Base-by-base conservation (phyloP, 2,888 invertebrate species). In the Euspilapteryx auroguttella region DNA sequence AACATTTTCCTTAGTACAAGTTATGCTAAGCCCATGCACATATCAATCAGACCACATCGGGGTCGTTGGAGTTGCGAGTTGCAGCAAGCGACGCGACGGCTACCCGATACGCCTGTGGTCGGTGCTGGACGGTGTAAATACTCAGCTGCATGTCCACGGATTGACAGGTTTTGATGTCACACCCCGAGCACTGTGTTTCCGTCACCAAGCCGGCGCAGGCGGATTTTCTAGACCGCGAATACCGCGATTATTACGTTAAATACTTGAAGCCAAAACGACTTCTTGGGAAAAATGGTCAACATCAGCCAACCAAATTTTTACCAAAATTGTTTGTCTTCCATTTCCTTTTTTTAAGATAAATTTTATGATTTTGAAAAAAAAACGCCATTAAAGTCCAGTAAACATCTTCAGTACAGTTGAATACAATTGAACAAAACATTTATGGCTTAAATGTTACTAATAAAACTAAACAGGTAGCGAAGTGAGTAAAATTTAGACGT, bases 181-280 rank as follows among this genome's bases (percentile, higher is more conserved):
- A 57, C 55, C 68, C 71, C 61, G 55, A 65, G 77, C 77, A 77
- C 77, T 61, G 76, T 76, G 76, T 76, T n/a, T 75, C 55, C 58
- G 64, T 57, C 75, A 73, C 73, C 42, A 37, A 59, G 63, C 61
- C 62, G 63, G 68, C 65, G 68, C 66, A 56, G 59, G 56, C 68
- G 65, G 49, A 49, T 43, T 45, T 24, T 14, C 13, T 12, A 6
- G 24, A 24, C 24, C 17, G n/a, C n/a, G n/a, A n/a, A n/a, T n/a
- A n/a, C n/a, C n/a, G n/a, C n/a, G n/a, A n/a, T n/a, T n/a, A n/a
- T n/a, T n/a, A n/a, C n/a, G n/a, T n/a, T n/a, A n/a, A n/a, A n/a
- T n/a, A n/a, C n/a, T n/a, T n/a, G n/a, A n/a, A n/a, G n/a, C n/a
- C n/a, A n/a, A n/a, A n/a, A n/a, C n/a, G n/a, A n/a, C n/a, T n/a